Percentiles rank a stretch among this genome's conserved stretches.
Evolutionary conservation across 1,140 invertebrate species (phyloP).

Genomic region (Rhyacophila brunnea): DNA sequence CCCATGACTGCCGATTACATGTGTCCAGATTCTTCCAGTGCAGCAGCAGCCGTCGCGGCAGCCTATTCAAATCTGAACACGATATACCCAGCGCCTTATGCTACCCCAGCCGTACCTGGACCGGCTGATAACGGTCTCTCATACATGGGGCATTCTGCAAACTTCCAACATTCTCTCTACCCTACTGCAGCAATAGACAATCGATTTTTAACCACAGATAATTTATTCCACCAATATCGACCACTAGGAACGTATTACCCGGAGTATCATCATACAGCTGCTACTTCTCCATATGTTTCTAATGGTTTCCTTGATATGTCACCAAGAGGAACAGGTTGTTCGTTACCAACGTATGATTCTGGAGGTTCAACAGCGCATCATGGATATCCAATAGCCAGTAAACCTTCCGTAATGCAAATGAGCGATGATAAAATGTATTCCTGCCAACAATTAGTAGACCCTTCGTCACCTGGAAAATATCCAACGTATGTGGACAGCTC

Average conservation of each 20-base stretch:
- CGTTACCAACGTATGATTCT: conserved; percentile 53
- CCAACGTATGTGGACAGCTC: conserved; percentile 50
- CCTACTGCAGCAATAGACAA: conserved; percentile 70
- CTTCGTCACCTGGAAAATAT: conserved; percentile 43
- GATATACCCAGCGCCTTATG: conserved; percentile 71
- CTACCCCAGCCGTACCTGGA: conserved; percentile 50
- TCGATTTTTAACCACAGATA: conserved; percentile 75
- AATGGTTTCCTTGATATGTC: conserved; percentile 77
- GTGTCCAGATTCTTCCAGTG: conserved; percentile 61
- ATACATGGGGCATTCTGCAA: conserved; percentile 72
- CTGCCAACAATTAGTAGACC: conserved; percentile 59
- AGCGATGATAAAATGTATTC: conserved; percentile 64
- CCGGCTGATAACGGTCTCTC: conserved; percentile 63
- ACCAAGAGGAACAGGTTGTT: conserved; percentile 47
- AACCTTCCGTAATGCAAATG: conserved; percentile 46
- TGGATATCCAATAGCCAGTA: conserved; percentile 52
- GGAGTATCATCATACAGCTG: conserved; percentile 70
- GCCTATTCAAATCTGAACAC: conserved; percentile 82
- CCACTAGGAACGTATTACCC: conserved; percentile 71
- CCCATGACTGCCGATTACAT: conserved; percentile 48
- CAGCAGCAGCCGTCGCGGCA: conserved; percentile 68
- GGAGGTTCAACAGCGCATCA: conserved; percentile 56
- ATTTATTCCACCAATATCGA: conserved; percentile 83
- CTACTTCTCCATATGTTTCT: conserved; percentile 64
- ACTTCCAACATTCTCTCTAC: conserved; percentile 71